These are phyloP conservation scores for Conchocele bisecta DNA, from an alignment of 2,888 invertebrate genomes.

Conservation along the genomic window DNA sequence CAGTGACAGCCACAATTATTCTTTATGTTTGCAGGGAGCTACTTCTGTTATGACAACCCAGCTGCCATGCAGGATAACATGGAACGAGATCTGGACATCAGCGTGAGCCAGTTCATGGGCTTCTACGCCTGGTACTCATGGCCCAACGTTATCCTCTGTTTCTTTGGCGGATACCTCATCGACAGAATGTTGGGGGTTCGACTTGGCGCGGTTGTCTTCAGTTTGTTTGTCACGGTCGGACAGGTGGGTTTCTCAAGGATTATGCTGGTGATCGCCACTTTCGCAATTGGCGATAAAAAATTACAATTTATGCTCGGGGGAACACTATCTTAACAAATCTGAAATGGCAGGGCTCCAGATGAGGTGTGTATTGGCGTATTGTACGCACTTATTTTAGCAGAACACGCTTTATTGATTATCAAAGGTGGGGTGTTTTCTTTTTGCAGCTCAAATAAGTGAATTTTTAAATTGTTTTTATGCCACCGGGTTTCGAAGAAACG, in stretches of 20 bases:
- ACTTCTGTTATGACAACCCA: constrained; percentile 99
- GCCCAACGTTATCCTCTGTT: constrained; percentile 98
- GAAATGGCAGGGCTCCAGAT: no score
- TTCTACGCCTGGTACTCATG: constrained; percentile 97
- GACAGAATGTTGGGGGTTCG: constrained; percentile 97
- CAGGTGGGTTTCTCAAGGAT: constrained; percentile 84
- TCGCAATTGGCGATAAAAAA: not conserved
- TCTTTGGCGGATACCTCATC: constrained; percentile 81
- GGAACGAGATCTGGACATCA: constrained; percentile 90
- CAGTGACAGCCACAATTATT: no score
- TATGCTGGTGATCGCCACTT: not conserved
- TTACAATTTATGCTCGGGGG: no score
- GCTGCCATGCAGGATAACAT: constrained; percentile 95
- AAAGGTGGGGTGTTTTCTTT: no score
- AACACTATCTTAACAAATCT: no score
- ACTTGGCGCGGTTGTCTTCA: constrained; percentile 95
- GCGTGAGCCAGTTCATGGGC: constrained; percentile 91
- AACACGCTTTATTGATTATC: no score
- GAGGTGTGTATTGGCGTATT: no score
- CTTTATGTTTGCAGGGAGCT: constrained; percentile 94
- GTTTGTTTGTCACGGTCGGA: constrained; percentile 92
- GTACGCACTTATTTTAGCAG: no score
- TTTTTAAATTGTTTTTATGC: no score
- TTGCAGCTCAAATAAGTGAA: no score
- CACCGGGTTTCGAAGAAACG: no score